phyloP scores from a whole-genome alignment of 2,113 vertebrate genomes.

The Perca fluviatilis region DNA sequence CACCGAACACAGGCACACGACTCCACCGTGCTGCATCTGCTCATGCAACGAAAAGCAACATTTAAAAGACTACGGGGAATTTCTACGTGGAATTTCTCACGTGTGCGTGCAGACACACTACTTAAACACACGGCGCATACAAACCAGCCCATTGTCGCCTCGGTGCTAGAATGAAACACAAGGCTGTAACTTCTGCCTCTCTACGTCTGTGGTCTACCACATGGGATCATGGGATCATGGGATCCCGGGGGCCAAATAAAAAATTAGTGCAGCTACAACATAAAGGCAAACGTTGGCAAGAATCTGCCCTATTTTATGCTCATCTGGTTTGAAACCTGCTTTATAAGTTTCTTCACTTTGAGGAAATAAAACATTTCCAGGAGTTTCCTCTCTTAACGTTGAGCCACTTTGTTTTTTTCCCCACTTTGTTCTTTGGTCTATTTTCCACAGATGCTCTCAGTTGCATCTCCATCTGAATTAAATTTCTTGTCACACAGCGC shows the following conservation, averaged over 20 bases:
- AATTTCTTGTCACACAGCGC: not conserved
- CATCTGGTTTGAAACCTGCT: constrained; percentile 35
- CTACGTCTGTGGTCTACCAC: constrained; percentile 5
- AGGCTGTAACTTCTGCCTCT: constrained; percentile 11
- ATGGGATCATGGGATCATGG: not conserved
- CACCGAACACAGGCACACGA: constrained; percentile 8
- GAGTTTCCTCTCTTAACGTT: not conserved
- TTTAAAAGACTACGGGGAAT: constrained; percentile 18
- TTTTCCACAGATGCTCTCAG: constrained; percentile 6
- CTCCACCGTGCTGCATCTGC: not conserved
- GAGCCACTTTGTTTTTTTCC: constrained; percentile 17
- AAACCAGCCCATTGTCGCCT: constrained; percentile 31
- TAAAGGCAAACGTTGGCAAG: not conserved
- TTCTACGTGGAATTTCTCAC: constrained; percentile 45
- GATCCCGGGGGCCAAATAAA: not conserved
- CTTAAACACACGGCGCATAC: constrained; percentile 15
- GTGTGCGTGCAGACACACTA: constrained; percentile 8
- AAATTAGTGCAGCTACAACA: not conserved
- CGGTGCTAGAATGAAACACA: constrained; percentile 31
- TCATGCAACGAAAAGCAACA: fast-evolving
- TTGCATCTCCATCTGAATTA: not conserved
- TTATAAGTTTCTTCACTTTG: constrained; percentile 28
- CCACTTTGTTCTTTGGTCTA: not conserved
- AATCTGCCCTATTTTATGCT: constrained; percentile 14
- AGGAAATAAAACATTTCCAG: constrained; percentile 47